A percentile compares a stretch with the other conserved stretches of the same genome.
phyloP scores from a whole-genome alignment of 2,888 invertebrate genomes.

The Andrena minutula region DNA sequence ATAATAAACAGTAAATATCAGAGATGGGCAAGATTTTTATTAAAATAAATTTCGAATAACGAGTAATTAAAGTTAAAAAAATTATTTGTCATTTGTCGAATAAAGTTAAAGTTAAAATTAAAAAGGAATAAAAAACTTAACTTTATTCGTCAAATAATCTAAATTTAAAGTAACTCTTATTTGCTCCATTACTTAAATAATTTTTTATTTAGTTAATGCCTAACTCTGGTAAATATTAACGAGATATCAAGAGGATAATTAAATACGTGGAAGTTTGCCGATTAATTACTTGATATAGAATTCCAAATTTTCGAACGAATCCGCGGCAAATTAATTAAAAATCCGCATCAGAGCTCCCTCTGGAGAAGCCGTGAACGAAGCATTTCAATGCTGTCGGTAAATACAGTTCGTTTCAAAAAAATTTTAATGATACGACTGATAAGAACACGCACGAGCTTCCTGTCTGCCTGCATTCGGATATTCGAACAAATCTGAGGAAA shows the following conservation, averaged over 20 bases:
- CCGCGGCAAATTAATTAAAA: slow-evolving; percentile 37
- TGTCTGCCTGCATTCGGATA: background rate
- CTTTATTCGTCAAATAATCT: too few relatives aligned
- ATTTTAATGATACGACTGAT: background rate
- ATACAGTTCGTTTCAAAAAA: slow-evolving; percentile 25
- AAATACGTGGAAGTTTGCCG: background rate
- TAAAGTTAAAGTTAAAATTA: too few relatives aligned
- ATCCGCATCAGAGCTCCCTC: slow-evolving; percentile 58
- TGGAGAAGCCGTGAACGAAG: slow-evolving; percentile 38
- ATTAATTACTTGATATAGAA: background rate
- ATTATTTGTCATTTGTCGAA: too few relatives aligned
- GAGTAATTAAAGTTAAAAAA: too few relatives aligned
- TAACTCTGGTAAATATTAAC: too few relatives aligned
- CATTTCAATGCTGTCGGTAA: slow-evolving; percentile 60
- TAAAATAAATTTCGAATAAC: too few relatives aligned
- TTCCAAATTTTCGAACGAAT: background rate
- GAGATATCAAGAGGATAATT: background rate
- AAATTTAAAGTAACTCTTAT: too few relatives aligned
- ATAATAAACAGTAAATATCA: too few relatives aligned
- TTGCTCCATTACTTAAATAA: too few relatives aligned
- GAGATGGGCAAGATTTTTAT: too few relatives aligned
- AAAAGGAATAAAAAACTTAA: too few relatives aligned
- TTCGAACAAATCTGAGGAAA: background rate
- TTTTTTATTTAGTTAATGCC: too few relatives aligned
- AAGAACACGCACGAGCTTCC: background rate